Base-by-base conservation (phyloP, 2,888 invertebrate genomes). In the Dynastes grantii region DNA sequence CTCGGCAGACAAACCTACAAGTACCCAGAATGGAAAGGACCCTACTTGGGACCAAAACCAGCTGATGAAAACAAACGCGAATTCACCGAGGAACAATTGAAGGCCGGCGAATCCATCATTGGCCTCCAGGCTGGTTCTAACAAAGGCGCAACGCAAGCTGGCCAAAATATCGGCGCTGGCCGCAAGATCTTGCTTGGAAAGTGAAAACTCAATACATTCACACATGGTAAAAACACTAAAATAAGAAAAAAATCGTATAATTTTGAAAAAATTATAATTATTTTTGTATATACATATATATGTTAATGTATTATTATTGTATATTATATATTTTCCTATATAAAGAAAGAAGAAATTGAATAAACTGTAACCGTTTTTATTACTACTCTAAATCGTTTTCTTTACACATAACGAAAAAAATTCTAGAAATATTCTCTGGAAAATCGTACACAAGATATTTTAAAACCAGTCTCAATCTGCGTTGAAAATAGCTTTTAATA, bases 121-220 rank as follows among this genome's bases (percentile, higher is more conserved):
- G 97, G 98, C 85, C 94, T 98, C 75, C 98, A 98, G 90, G 97
- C 97, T 84, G 98, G 98, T 79, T 94, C 94, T 88, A 98, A 98
- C 94, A 97, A 98, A 90, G 98, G 98, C 63, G 98, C 98, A 84
- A 94, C 95, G 80, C 98, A 98, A 90, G 94, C 97, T 40, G 98
- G 98, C 40, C 93, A 93, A 88, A 98, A 95, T 90, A 91, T 97
- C 79, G 98, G 98, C 81, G 96, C 96, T 83, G 93, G 95, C 85
- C 95, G 97, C 88, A 96, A 97, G 89, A 97, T 97, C 90, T 92
- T 97, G 87, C 91, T 97, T 88, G 96, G 96, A 92, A 97, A 97
- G 93, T 97, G 85, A 85, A 49, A 27, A 40, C 65, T 13, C 65
- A 65, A 16, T 65, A n/a, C 27, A 61, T 22, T 16, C 22, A 11